A percentile compares a stretch with the other conserved stretches of the same genome.
Evolutionary conservation across 2,113 vertebrate genomes (phyloP).

Genomic region (Hydrochoerus hydrochaeris): DNA sequence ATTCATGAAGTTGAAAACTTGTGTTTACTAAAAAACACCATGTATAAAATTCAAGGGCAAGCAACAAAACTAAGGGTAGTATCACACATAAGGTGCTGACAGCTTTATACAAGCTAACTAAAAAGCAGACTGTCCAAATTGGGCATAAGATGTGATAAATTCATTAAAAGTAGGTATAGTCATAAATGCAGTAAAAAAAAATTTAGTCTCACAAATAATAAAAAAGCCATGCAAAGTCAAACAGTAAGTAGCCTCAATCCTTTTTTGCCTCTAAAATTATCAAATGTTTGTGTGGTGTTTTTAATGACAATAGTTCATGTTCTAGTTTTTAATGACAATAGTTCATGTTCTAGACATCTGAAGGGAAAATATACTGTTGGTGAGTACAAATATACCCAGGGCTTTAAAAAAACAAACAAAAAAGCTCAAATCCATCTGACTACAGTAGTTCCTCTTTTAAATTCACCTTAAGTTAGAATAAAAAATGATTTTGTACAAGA

Average conservation of each 20-base stretch:
- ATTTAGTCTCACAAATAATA: slow-evolving; percentile 6
- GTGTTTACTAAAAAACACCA: not conserved
- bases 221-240: slow-evolving; percentile 40
- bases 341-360: not conserved
- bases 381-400: not conserved
- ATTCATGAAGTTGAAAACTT: not conserved
- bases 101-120: not conserved
- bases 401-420: not conserved
- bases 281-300: not conserved
- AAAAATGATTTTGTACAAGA: slow-evolving; percentile 15
- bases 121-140: not conserved
- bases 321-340: not conserved
- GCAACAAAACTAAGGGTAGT: slow-evolving; percentile 43
- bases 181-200: slow-evolving; percentile 19
- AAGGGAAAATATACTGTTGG: not conserved
- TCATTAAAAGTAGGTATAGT: not conserved
- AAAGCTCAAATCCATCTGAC: not conserved
- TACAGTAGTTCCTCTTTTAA: not conserved
- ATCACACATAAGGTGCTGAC: not conserved
- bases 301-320: not conserved
- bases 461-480: slow-evolving; percentile 25
- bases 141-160: slow-evolving; percentile 1
- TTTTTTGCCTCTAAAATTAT: not conserved
- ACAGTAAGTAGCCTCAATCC: not conserved
- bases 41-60: slow-evolving; percentile 4